A percentile compares a stretch with the other conserved stretches of the same genome.
phyloP scores from a whole-genome alignment of 2,888 invertebrate genomes.

The Nomada ferruginata region DNA sequence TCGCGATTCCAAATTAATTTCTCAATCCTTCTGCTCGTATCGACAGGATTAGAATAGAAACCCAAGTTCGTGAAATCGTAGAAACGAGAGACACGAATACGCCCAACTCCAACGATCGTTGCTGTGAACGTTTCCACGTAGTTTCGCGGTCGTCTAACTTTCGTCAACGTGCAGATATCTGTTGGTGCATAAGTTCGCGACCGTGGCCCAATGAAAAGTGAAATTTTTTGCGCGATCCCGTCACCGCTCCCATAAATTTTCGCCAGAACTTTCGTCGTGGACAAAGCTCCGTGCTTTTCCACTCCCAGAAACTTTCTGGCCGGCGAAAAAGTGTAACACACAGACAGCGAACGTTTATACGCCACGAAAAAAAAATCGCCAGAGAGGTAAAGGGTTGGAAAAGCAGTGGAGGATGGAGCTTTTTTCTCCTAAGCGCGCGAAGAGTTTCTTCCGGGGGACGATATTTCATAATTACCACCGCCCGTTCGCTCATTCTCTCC shows the following conservation, averaged over 20 bases:
- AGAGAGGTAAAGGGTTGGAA: background rate
- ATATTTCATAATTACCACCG: slow-evolving; percentile 45
- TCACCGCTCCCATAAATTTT: slow-evolving; percentile 44
- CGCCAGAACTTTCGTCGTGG: slow-evolving; percentile 40
- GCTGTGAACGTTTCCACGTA: slow-evolving; percentile 37
- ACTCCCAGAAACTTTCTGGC: slow-evolving; percentile 36
- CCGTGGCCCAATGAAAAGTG: slow-evolving; percentile 43
- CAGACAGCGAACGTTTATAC: slow-evolving; percentile 33
- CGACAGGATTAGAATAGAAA: slow-evolving; percentile 42
- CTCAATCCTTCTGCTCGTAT: background rate
- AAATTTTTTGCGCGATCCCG: slow-evolving; percentile 50
- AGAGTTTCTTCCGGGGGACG: slow-evolving; percentile 18
- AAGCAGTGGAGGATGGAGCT: background rate
- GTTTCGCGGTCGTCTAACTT: slow-evolving; percentile 39
- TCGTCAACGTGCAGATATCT: slow-evolving; percentile 26
- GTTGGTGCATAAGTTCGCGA: slow-evolving; percentile 33
- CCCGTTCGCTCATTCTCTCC: no score
- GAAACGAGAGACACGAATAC: slow-evolving; percentile 21
- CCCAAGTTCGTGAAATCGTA: slow-evolving; percentile 11
- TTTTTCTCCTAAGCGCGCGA: background rate
- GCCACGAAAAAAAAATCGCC: slow-evolving; percentile 10
- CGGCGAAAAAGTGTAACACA: slow-evolving; percentile 46
- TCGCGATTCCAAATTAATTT: slow-evolving; percentile 6
- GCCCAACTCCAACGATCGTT: slow-evolving; percentile 19
- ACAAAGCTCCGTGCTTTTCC: slow-evolving; percentile 82